Evolutionary conservation across 2,797 vertebrate genomes (phyloP).

Genomic region (Oreonectes daqikongensis): DNA sequence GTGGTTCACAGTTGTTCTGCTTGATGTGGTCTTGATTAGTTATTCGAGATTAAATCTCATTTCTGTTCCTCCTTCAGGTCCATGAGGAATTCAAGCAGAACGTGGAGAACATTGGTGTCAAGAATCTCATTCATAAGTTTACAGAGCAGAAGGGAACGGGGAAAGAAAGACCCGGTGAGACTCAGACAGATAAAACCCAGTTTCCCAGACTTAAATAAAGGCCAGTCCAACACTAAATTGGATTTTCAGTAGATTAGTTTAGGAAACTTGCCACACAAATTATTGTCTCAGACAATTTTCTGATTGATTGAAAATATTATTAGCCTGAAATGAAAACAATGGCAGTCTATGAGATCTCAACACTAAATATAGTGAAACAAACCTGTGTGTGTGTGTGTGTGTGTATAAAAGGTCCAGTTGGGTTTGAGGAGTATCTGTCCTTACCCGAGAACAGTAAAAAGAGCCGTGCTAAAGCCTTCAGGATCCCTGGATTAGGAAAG

Average conservation of each 20-base stretch:
- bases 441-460: conserved; percentile 86
- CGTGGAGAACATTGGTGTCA: conserved; percentile 90
- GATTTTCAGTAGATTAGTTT: no score
- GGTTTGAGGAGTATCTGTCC: conserved; percentile 84
- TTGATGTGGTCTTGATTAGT: neutral
- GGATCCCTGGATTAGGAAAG: conserved; percentile 87
- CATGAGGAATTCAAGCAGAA: conserved; percentile 98
- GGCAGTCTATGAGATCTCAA: neutral
- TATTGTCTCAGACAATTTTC: no score
- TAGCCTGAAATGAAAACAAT: neutral
- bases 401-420: conserved; percentile 74
- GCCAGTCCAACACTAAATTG: neutral
- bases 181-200: neutral
- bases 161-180: conserved; percentile 84
- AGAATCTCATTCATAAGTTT: conserved; percentile 87
- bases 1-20: neutral
- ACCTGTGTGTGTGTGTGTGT: conserved; percentile 11
- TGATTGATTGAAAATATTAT: no score
- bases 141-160: conserved; percentile 91
- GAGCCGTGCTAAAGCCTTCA: conserved; percentile 87
- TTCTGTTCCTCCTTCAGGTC: conserved; percentile 74
- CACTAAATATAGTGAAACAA: neutral
- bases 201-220: neutral
- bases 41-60: neutral
- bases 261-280: no score